A percentile compares a stretch with the other conserved stretches of the same genome.
Evolutionary conservation across 2,888 invertebrate genomes (phyloP).

Genomic region (Pimpla rufipes): DNA sequence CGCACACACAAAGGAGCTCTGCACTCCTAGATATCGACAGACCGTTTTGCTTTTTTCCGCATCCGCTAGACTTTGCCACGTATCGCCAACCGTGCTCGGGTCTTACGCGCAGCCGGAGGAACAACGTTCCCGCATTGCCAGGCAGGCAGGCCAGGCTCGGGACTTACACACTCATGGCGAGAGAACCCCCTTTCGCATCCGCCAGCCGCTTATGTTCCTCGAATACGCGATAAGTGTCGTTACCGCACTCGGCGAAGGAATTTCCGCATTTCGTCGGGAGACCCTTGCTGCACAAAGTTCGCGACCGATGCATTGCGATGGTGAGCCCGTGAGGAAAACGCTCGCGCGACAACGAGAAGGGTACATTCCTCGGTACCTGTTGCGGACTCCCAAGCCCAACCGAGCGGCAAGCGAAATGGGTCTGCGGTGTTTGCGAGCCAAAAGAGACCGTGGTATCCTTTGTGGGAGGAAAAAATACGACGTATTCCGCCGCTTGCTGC

Average conservation of each 20-base stretch:
- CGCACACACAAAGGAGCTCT: slow-evolving; percentile 77
- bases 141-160: background rate
- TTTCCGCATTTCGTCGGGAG: slow-evolving; percentile 35
- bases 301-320: background rate
- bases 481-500: slow-evolving; percentile 11
- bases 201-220: slow-evolving; percentile 19
- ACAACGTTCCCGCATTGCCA: background rate
- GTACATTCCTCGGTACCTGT: slow-evolving; percentile 57
- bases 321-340: slow-evolving; percentile 30
- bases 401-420: slow-evolving; percentile 25
- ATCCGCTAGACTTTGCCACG: slow-evolving; percentile 7
- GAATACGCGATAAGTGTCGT: slow-evolving; percentile 53
- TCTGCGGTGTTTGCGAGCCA: slow-evolving; percentile 28
- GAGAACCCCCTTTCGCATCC: slow-evolving; percentile 29
- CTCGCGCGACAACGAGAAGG: slow-evolving; percentile 28
- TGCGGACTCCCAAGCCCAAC: slow-evolving; percentile 40
- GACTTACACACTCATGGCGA: background rate
- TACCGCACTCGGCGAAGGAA: slow-evolving; percentile 26
- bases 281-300: background rate
- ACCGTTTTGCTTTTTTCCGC: slow-evolving; percentile 75
- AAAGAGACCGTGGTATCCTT: slow-evolving; percentile 43
- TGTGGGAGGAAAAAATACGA: slow-evolving; percentile 37
- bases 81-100: background rate
- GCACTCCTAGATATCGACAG: slow-evolving; percentile 75
- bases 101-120: background rate